Evolutionary conservation across 2,113 vertebrate species (phyloP), one percentile per base, ranked within the genome.

Genomic region (Rallus limicola): DNA sequence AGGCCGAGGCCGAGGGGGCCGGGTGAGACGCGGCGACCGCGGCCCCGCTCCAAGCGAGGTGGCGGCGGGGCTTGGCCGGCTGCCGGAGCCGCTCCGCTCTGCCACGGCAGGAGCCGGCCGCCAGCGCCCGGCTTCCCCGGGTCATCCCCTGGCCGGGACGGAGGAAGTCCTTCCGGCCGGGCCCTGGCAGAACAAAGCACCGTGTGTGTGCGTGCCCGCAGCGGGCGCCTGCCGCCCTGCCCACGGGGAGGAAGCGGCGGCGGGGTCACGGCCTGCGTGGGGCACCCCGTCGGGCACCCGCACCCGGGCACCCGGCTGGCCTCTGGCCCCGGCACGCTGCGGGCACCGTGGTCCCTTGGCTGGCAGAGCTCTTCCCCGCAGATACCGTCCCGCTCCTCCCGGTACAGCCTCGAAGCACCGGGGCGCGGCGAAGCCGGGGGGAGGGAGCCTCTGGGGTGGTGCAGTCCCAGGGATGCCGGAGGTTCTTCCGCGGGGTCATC

Each of bases 191-290:
- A 91, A 86, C 92, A 93, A 91, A 82, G 88, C 31, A 42, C 77
- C 18, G 13, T 68, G 91, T 86, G 88, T 86, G 44, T 46, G 44
- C 44, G 85, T n/a, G 5, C 80, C 95, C 31, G 34, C 71, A 38
- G 93, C 33, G 64, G 86, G 81, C 59, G 44, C 71, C 82, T 10
- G 53, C 71, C 86, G 33, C 76, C 42, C 91, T 95, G 81, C 96
- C 96, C 94, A 86, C 95, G 19, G 81, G 40, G 67, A 97, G 96
- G 97, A 97, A 97, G 67, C 17, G 64, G 83, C 53, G 8, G 21
- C 8, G 38, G 67, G 93, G 94, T 94, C 88, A 62, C 4, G 36
- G 80, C 88, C 95, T 38, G 60, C 7, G 36, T 50, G 83, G 94
- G 93, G 34, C 82, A 38, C 48, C 70, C 52, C 40, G 42, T 75